These are phyloP conservation scores for Rosalia funebris DNA, from an alignment of 2,888 invertebrate species.

Conservation along the genomic window DNA sequence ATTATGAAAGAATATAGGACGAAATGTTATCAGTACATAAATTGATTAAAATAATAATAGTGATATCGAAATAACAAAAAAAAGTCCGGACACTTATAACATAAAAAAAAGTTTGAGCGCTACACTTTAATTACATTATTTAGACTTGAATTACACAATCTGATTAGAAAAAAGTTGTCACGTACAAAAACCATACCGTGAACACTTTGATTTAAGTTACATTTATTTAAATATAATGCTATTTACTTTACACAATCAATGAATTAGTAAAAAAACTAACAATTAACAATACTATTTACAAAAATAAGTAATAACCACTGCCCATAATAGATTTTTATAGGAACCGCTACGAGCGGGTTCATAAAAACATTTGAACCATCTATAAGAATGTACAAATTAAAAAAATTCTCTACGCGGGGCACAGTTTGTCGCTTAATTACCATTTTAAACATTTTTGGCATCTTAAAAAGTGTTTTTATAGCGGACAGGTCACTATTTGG, in stretches of 20 bases:
- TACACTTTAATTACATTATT: constrained; percentile 10
- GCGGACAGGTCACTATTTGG: too few species aligned
- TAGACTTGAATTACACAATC: constrained; percentile 8
- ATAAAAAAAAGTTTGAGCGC: constrained; percentile 10
- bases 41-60: too few species aligned
- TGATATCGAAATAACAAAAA: too few species aligned
- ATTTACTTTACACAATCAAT: constrained; percentile 23
- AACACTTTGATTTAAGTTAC: constrained; percentile 22
- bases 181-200: constrained; percentile 16
- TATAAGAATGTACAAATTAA: constrained; percentile 30
- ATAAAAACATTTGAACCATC: constrained; percentile 27
- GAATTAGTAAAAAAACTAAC: constrained; percentile 28
- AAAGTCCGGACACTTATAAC: not conserved
- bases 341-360: constrained; percentile 27
- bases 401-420: constrained; percentile 31
- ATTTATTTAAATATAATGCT: constrained; percentile 10
- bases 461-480: constrained; percentile 10
- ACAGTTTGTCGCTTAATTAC: constrained; percentile 28
- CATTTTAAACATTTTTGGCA: constrained; percentile 27
- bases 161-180: constrained; percentile 19
- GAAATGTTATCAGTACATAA: too few species aligned
- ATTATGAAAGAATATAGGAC: too few species aligned
- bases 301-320: constrained; percentile 31
- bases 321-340: constrained; percentile 27
- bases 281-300: constrained; percentile 35